Evolutionary conservation across 2,888 invertebrate genomes (phyloP).

Genomic region (Gari tellinella): DNA sequence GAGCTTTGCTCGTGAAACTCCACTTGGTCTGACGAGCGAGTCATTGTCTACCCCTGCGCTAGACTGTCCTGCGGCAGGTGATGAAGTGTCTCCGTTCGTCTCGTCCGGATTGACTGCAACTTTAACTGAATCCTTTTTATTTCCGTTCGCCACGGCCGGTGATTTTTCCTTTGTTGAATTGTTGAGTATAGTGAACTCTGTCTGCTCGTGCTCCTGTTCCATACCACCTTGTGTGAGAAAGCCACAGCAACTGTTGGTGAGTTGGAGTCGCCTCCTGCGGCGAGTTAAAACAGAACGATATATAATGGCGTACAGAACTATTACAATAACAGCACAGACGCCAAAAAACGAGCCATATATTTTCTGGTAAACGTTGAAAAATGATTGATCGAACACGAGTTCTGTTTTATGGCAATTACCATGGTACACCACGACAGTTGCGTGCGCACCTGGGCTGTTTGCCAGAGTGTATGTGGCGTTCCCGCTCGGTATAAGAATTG

Average conservation of each 20-base stretch:
- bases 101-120: background rate
- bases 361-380: slow-evolving; percentile 74
- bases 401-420: slow-evolving; percentile 46
- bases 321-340: slow-evolving; percentile 80
- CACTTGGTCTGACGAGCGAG: slow-evolving; percentile 57
- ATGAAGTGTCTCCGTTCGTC: background rate
- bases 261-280: slow-evolving; percentile 60
- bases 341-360: slow-evolving; percentile 79
- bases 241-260: slow-evolving; percentile 62
- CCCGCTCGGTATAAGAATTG: background rate
- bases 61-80: slow-evolving; percentile 2
- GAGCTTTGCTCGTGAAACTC: slow-evolving; percentile 67
- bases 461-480: slow-evolving; percentile 6
- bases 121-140: slow-evolving; percentile 15
- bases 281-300: slow-evolving; percentile 67
- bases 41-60: slow-evolving; percentile 47
- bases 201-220: slow-evolving; percentile 59
- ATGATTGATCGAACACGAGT: slow-evolving; percentile 39
- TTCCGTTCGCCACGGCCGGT: slow-evolving; percentile 28
- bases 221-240: slow-evolving; percentile 47
- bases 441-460: background rate
- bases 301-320: slow-evolving; percentile 81
- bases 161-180: slow-evolving; percentile 48
- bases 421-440: slow-evolving; percentile 8
- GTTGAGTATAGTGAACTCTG: slow-evolving; percentile 65